Conservation (phyloP, 2,888 invertebrate genomes). For the Phyto melanocephala region DNA sequence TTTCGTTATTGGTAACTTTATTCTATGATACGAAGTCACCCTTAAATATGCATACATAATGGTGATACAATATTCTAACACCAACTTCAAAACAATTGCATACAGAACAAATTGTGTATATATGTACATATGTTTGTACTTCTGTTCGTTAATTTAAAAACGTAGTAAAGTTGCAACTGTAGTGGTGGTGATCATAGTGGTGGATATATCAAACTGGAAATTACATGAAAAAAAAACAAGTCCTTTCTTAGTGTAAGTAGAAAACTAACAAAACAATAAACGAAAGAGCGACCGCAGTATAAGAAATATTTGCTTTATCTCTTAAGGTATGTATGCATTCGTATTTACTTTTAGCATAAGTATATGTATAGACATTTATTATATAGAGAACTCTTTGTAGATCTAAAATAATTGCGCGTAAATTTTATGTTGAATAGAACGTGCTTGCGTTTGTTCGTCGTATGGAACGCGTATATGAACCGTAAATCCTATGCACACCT, state of each 20-base stretch:
- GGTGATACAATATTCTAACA: background rate
- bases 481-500: conserved; percentile 63
- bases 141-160: too few relatives aligned
- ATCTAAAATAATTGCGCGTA: conserved; percentile 54
- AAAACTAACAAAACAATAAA: conserved; percentile 3
- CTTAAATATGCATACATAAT: conserved; percentile 33
- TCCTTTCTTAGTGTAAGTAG: conserved; percentile 23
- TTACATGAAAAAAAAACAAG: conserved; percentile 35
- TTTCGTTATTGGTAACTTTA: conserved; percentile 56
- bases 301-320: conserved; percentile 13
- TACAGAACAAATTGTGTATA: background rate
- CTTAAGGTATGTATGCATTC: conserved; percentile 15
- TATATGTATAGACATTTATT: background rate
- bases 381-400: background rate
- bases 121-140: background rate
- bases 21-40: conserved; percentile 39
- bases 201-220: conserved; percentile 44
- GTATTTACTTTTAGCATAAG: background rate
- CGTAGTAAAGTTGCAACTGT: conserved; percentile 17
- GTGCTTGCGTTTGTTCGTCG: conserved; percentile 48
- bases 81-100: background rate
- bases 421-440: conserved; percentile 51
- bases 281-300: conserved; percentile 28
- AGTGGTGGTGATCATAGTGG: conserved; percentile 46
- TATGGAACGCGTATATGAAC: conserved; percentile 46